Evolutionary conservation across 1,140 invertebrate species (phyloP), one percentile per base, ranked within the genome.

Genomic region (Drosophila sproati): DNA sequence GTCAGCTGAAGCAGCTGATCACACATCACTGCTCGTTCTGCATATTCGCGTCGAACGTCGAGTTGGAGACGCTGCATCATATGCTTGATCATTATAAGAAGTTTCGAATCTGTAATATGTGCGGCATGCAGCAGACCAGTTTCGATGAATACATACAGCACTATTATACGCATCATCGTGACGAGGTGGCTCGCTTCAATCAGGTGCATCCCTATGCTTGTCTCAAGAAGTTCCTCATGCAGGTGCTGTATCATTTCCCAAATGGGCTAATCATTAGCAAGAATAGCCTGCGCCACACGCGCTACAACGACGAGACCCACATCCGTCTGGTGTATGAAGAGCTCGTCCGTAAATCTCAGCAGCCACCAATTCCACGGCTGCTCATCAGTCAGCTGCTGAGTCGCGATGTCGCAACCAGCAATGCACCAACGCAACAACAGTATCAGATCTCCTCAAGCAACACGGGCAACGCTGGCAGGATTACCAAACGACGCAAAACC

Each of bases 181-280:
- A 66, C 0, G 51, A 62, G 0, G 28, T 87, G 8, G 39, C 55
- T 0, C 62, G 63, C n/a, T 86, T 86, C 6, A 60, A 50, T 0
- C 8, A 34, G 2, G 5, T 63, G 3, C 74, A 88, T 61, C 32
- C 70, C 4, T 89, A 54, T 31, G 4, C 1, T 0, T 51, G 80
- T 3, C 34, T 89, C 4, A 67, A 61, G 4, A 87, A 77, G 31
- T 88, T 60, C 41, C 74, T 88, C 3, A 28, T 67, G n/a, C 77
- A 89, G 29, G 12, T 80, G 5, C 51, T 72, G n/a, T 80, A 78
- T 31, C 83, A 88, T 29, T 89, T 88, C 20, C 73, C 74, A 6
- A 88, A 89, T 29, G 83, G 83, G 0, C 51, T 88, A 1, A 70
- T 88, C 35, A 80, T 89, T 5, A 83, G 62, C 41, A 89, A 89